Evolutionary conservation across 2,888 invertebrate species (phyloP).

Genomic region (Vandiemenella viatica): DNA sequence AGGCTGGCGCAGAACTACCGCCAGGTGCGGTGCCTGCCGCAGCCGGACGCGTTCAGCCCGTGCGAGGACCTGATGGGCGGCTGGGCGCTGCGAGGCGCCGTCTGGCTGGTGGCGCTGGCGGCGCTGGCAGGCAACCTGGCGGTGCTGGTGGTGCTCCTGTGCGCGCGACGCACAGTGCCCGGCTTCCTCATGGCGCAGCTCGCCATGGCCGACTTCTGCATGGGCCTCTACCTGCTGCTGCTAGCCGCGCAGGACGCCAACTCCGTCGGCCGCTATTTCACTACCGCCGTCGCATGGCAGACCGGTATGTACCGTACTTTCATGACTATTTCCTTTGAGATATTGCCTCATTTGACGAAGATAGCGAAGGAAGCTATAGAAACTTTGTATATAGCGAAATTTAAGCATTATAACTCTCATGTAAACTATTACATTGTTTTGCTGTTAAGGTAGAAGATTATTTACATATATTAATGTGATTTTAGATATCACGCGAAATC

Average conservation of each 20-base stretch:
- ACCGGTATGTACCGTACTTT: constrained; percentile 27
- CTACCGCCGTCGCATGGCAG: constrained; percentile 54
- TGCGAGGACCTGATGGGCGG: constrained; percentile 50
- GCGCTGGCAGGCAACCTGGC: constrained; percentile 48
- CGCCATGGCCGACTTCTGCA: constrained; percentile 49
- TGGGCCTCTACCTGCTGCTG: constrained; percentile 45
- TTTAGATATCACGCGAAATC: too few species aligned
- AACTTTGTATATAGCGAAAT: too few species aligned
- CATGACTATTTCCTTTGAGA: too few species aligned
- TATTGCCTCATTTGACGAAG: too few species aligned
- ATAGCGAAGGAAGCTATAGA: too few species aligned
- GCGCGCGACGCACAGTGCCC: constrained; percentile 34
- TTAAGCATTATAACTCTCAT: too few species aligned
- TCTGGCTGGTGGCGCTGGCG: constrained; percentile 43
- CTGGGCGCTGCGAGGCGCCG: constrained; percentile 37
- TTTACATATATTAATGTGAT: too few species aligned
- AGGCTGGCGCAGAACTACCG: constrained; percentile 21
- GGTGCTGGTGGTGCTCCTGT: constrained; percentile 42
- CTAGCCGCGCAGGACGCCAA: constrained; percentile 45
- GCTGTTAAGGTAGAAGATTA: too few species aligned
- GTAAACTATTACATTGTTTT: too few species aligned
- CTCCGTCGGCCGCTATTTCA: constrained; percentile 48
- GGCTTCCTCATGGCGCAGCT: constrained; percentile 51
- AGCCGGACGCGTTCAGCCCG: constrained; percentile 46
- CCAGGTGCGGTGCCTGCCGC: constrained; percentile 34